Conservation (phyloP, 2,888 invertebrate species). For the Mesorhabditis sp. region DNA sequence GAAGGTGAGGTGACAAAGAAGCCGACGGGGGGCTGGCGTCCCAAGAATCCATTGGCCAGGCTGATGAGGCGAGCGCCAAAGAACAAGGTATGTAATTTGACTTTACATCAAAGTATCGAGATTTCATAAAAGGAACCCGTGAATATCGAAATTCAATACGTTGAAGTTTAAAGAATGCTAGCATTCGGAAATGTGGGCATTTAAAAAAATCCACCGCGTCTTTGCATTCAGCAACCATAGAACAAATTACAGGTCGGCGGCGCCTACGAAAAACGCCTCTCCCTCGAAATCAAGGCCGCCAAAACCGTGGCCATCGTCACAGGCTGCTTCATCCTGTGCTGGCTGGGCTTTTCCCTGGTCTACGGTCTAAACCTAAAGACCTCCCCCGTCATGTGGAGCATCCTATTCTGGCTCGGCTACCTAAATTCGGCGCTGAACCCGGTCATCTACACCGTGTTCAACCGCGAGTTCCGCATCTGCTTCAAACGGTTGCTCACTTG, state of each 20-base stretch:
- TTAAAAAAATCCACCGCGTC: too few relatives aligned
- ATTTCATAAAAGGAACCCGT: too few relatives aligned
- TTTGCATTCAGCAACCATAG: constrained; percentile 15
- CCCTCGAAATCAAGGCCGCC: constrained; percentile 55
- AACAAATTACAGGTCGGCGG: constrained; percentile 39
- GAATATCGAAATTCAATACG: too few relatives aligned
- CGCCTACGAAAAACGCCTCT: constrained; percentile 55
- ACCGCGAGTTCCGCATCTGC: constrained; percentile 55
- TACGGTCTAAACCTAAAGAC: constrained; percentile 49
- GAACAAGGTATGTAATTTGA: constrained; percentile 17
- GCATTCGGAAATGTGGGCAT: too few relatives aligned
- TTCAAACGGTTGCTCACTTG: constrained; percentile 56
- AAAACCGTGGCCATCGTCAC: constrained; percentile 75
- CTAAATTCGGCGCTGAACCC: constrained; percentile 95
- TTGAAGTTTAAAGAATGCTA: too few relatives aligned
- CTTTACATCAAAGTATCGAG: too few relatives aligned
- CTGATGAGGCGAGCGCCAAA: constrained; percentile 33
- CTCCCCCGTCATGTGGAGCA: constrained; percentile 64
- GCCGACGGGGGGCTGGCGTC: neutral
- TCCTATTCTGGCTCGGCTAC: constrained; percentile 94
- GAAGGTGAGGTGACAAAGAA: neutral
- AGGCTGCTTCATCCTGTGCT: constrained; percentile 91
- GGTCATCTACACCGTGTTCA: constrained; percentile 60
- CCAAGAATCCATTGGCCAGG: constrained; percentile 15
- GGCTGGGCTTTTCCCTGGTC: constrained; percentile 82